A percentile compares a stretch with the other conserved stretches of the same genome.
These are phyloP conservation scores for Copsychus sechellarum DNA, from an alignment of 2,113 vertebrate species.

Conservation along the genomic window DNA sequence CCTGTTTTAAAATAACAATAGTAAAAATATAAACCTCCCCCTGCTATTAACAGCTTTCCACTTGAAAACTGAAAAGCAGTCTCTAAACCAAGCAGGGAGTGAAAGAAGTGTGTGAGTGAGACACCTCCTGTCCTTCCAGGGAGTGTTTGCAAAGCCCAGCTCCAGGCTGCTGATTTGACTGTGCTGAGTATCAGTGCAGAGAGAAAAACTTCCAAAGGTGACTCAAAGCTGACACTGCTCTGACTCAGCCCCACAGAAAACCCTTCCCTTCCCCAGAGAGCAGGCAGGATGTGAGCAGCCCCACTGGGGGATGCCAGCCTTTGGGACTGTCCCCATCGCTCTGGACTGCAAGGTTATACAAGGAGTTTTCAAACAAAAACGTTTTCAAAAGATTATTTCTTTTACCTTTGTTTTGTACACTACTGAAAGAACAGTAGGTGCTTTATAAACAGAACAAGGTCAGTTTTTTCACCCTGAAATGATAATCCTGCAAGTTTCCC, in stretches of 20 bases:
- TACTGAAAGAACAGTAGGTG: not conserved
- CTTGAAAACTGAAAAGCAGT: not conserved
- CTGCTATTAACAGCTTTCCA: not conserved
- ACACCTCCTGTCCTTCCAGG: not conserved
- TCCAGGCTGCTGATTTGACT: not conserved
- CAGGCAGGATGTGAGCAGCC: not conserved
- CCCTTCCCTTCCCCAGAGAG: not conserved
- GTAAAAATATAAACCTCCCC: too few species aligned
- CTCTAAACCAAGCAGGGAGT: not conserved
- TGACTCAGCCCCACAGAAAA: not conserved
- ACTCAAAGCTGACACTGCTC: not conserved
- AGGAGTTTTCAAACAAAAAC: not conserved
- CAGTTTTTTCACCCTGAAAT: not conserved
- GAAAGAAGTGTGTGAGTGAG: not conserved
- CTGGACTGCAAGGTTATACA: not conserved
- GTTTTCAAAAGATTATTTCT: not conserved
- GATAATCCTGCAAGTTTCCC: not conserved
- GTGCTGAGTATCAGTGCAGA: fast-evolving
- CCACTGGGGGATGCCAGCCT: not conserved
- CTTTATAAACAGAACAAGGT: not conserved
- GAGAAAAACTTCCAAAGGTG: not conserved
- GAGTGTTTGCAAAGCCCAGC: not conserved
- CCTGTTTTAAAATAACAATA: not conserved
- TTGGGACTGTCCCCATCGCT: not conserved
- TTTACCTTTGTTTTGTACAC: not conserved